Conservation (phyloP, 2,113 vertebrate genomes). For the Gambusia holbrooki region DNA sequence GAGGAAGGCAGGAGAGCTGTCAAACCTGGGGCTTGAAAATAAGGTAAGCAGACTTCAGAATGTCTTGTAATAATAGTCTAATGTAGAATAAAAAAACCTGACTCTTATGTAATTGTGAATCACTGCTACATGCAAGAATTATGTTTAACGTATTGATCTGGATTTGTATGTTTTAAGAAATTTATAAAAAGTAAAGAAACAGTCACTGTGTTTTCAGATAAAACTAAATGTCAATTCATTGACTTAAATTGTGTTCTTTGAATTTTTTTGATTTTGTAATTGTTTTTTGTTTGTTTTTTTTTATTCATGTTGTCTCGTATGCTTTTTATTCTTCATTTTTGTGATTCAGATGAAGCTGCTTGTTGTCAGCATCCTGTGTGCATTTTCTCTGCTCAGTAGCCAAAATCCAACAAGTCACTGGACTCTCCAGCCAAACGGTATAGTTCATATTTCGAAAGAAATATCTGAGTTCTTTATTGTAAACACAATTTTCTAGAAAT, state of each 20-base stretch:
- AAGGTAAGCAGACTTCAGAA: constrained; percentile 42
- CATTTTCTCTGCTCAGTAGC: constrained; percentile 24
- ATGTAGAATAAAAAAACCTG: no score
- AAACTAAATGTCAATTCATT: no score
- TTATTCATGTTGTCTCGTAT: not conserved
- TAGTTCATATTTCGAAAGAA: not conserved
- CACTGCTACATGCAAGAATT: no score
- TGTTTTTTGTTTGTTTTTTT: not conserved
- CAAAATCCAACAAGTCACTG: constrained; percentile 35
- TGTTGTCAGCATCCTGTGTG: constrained; percentile 19
- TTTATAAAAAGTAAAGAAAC: no score
- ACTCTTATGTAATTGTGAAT: not conserved
- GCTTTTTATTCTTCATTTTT: not conserved
- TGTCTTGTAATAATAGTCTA: not conserved
- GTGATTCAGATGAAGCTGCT: constrained; percentile 58
- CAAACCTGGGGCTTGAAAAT: not conserved
- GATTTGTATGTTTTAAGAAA: no score
- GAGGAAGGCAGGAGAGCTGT: not conserved
- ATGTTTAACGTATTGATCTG: no score
- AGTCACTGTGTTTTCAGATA: not conserved
- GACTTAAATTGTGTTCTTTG: not conserved
- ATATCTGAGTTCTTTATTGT: not conserved
- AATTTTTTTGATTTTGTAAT: not conserved
- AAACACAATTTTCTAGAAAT: no score
- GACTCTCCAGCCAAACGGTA: constrained; percentile 67